phyloP scores from a whole-genome alignment of 92 coral and sea anemone species.

The Palythoa heliodiscus region DNA sequence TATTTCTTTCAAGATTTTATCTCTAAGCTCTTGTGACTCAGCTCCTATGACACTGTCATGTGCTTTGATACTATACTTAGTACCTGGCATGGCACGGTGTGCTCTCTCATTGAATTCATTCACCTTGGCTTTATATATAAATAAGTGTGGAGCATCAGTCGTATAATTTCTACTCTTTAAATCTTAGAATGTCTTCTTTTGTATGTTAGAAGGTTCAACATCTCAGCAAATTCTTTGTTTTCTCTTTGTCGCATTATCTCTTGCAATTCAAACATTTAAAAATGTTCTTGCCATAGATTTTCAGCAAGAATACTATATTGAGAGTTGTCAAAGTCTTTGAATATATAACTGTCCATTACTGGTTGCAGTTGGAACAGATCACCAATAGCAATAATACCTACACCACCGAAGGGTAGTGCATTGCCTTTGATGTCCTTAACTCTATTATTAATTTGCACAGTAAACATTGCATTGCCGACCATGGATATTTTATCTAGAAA shows the following conservation, averaged over 20 bases:
- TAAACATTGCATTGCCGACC: neutral
- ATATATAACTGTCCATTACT: neutral
- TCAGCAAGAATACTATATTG: neutral
- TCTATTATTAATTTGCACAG: neutral
- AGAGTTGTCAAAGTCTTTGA: neutral
- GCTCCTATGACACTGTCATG: neutral
- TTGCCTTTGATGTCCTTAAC: neutral
- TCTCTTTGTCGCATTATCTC: neutral
- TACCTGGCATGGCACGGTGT: neutral
- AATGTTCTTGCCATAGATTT: neutral
- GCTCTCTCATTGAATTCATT: neutral
- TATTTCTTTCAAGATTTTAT: too few species aligned
- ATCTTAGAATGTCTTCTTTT: too few species aligned
- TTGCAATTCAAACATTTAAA: neutral
- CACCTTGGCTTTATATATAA: too few species aligned
- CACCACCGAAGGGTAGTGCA: neutral
- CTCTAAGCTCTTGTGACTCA: too few species aligned
- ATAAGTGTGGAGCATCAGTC: neutral
- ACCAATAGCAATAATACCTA: neutral
- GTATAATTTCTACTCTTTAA: neutral
- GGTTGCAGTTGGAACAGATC: neutral
- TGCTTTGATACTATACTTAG: neutral
- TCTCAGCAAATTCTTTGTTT: neutral
- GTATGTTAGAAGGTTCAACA: neutral
- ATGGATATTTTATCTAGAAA: neutral